phyloP scores from a whole-genome alignment of 2,797 vertebrate genomes.

The Rhadinocentrus ornatus region DNA sequence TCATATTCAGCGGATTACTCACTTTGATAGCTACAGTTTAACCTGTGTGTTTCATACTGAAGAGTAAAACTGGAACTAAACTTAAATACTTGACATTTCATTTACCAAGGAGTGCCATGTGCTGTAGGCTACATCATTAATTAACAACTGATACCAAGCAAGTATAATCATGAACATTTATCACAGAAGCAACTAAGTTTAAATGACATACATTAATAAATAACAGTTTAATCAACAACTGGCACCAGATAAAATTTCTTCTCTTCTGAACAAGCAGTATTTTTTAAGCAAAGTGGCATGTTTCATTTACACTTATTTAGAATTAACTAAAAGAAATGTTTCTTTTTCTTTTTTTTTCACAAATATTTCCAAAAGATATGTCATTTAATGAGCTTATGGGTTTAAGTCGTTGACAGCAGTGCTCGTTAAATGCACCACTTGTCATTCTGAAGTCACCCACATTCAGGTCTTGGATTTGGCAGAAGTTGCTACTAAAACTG shows the following conservation, averaged over 20 bases:
- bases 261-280: slow-evolving; percentile 4
- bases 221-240: slow-evolving; percentile 39
- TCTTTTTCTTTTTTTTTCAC: slow-evolving; percentile 4
- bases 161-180: slow-evolving; percentile 29
- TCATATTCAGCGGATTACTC: not conserved
- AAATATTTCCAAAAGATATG: slow-evolving; percentile 31
- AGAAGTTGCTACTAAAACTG: slow-evolving; percentile 11
- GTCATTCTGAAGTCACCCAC: slow-evolving; percentile 15
- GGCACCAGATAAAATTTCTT: slow-evolving; percentile 46
- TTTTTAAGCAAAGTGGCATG: slow-evolving; percentile 19
- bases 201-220: slow-evolving; percentile 50
- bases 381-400: slow-evolving; percentile 38
- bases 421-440: slow-evolving; percentile 32
- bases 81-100: slow-evolving; percentile 54
- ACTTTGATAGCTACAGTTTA: not conserved
- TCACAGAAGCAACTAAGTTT: slow-evolving; percentile 18
- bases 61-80: slow-evolving; percentile 15
- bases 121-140: slow-evolving; percentile 21
- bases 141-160: slow-evolving; percentile 13
- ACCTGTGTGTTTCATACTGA: slow-evolving; percentile 26
- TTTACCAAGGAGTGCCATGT: not conserved
- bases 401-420: slow-evolving; percentile 33
- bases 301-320: slow-evolving; percentile 36
- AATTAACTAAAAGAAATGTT: slow-evolving; percentile 18
- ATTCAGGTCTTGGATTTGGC: slow-evolving; percentile 3